A percentile compares a stretch with the other conserved stretches of the same genome.
phyloP scores from a whole-genome alignment of 2,888 invertebrate genomes.

The Pristionchus exspectatus region DNA sequence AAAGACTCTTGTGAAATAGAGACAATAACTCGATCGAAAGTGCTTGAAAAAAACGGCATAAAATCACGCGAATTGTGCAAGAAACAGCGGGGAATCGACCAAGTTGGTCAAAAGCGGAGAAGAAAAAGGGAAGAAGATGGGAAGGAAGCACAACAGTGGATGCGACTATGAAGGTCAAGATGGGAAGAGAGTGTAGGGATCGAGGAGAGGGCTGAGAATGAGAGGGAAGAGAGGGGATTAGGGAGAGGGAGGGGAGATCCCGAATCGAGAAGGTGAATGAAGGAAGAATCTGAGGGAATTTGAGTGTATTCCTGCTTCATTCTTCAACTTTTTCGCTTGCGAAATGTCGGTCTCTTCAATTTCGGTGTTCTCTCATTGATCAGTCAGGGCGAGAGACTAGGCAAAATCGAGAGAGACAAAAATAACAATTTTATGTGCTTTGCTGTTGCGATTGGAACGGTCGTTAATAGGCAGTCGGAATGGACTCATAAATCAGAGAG shows the following conservation, averaged over 20 bases:
- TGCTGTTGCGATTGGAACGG: not conserved
- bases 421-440: not conserved
- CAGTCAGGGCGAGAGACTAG: not conserved
- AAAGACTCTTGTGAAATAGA: not conserved
- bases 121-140: not conserved
- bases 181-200: slow-evolving; percentile 1
- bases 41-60: not conserved
- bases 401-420: not conserved
- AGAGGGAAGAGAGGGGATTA: slow-evolving; percentile 9
- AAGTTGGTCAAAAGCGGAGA: not conserved
- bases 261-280: not conserved
- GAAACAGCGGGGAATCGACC: slow-evolving; percentile 16
- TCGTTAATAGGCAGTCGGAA: not conserved
- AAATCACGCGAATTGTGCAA: not conserved
- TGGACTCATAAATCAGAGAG: slow-evolving; percentile 34
- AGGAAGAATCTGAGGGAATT: not conserved
- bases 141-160: not conserved
- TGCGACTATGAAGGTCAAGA: slow-evolving; percentile 46
- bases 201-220: slow-evolving; percentile 6
- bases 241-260: not conserved
- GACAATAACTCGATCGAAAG: not conserved
- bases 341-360: no score
- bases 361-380: not conserved
- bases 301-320: not conserved
- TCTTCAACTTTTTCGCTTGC: not conserved